Conservation (phyloP, 2,888 invertebrate genomes). For the Andrena praecox region DNA sequence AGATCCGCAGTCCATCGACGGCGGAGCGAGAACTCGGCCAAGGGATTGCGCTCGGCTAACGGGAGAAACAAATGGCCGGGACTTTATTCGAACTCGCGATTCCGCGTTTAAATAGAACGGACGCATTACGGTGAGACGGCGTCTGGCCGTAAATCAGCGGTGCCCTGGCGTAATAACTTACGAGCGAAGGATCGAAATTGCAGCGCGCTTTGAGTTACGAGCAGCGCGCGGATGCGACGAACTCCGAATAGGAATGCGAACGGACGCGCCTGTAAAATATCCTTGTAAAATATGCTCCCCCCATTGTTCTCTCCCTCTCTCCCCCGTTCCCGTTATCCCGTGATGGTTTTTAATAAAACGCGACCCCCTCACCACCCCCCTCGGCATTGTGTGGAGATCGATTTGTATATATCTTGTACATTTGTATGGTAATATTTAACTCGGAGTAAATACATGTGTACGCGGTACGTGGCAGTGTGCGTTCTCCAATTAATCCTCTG, state of each 20-base stretch:
- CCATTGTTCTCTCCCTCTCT: slow-evolving; percentile 35
- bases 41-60: background rate
- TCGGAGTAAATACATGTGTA: slow-evolving; percentile 45
- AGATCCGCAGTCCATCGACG: background rate
- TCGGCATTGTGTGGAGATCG: slow-evolving; percentile 55
- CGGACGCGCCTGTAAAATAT: slow-evolving; percentile 49
- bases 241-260: slow-evolving; percentile 28
- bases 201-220: slow-evolving; percentile 35
- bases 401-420: slow-evolving; percentile 81
- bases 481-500: background rate
- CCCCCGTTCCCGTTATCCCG: slow-evolving; percentile 9
- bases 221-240: slow-evolving; percentile 4
- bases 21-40: background rate
- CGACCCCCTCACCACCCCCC: background rate
- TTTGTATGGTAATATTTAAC: slow-evolving; percentile 80
- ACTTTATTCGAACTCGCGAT: slow-evolving; percentile 14
- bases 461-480: slow-evolving; percentile 12
- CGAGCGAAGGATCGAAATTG: slow-evolving; percentile 37
- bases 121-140: slow-evolving; percentile 20
- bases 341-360: slow-evolving; percentile 15
- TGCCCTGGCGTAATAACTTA: slow-evolving; percentile 28
- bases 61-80: slow-evolving; percentile 6
- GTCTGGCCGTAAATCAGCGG: slow-evolving; percentile 44
- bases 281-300: slow-evolving; percentile 56
- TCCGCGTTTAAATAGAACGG: slow-evolving; percentile 30